Base-by-base conservation (phyloP, 1,140 invertebrate genomes). In the Bombus breviceps region DNA sequence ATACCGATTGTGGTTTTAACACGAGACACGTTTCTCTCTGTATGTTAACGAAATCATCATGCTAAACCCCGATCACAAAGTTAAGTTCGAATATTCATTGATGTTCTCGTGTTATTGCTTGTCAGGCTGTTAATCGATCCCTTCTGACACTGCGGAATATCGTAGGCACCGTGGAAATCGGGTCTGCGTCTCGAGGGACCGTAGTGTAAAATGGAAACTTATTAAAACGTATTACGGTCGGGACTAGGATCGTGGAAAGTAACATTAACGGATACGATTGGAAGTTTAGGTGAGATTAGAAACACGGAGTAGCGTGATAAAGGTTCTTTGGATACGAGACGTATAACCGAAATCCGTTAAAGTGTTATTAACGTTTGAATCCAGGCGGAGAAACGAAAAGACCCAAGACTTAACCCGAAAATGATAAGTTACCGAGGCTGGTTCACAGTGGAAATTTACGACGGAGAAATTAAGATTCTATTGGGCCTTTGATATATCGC, bases 271-370 rank as follows among this genome's bases (percentile, higher is more conserved):
- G 75, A 69, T 37, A 34, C 72, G 83, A 85, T 80, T 85, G 62
- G 76, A 80, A 85, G 66, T 85, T 85, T 72, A 28, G 83, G 43
- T 25, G 68, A 77, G 83, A 85, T 85, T 85, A 85, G 83, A 39
- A 85, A 72, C 53, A 68, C 80, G 76, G 53, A 73, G 68, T 57
- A 18, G 25, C 6, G 15, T 43, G 76, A 85, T 85, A 85, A 85
- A 53, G 68, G 53, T 59, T 72, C 76, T 72, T 32, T 32, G 8
- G 32, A 28, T 62, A 37, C 39, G 66, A 84, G 34, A 41, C 66
- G 75, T 41, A 53, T 47, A 53, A 72, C 37, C 13, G 68, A 80
- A 59, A 39, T 77, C 53, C 47, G 83, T 72, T 62, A 62, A 53
- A 57, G 62, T 68, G 83, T 80, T 79, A 80, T 85, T 80, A 83